These are phyloP conservation scores for Jordanella pulchra DNA, from an alignment of 2,797 vertebrate species.

Conservation along the genomic window DNA sequence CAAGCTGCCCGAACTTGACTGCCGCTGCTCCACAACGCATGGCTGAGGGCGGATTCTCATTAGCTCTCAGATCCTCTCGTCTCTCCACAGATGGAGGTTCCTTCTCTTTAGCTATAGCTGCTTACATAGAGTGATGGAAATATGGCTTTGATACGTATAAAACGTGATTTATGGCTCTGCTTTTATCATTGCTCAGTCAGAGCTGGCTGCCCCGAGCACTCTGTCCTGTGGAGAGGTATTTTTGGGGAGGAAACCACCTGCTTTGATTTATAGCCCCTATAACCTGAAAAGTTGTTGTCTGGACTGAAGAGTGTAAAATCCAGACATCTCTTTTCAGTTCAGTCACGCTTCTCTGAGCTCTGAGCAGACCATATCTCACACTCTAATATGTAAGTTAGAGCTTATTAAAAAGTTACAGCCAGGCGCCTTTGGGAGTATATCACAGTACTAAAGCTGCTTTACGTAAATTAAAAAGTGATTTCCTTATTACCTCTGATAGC, in stretches of 20 bases:
- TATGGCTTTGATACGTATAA: slow-evolving; percentile 80
- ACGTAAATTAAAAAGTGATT: too few relatives aligned
- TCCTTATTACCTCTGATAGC: too few relatives aligned
- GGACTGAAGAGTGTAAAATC: slow-evolving; percentile 52
- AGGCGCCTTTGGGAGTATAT: background rate
- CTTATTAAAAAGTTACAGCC: slow-evolving; percentile 7
- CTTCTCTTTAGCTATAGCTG: slow-evolving; percentile 59
- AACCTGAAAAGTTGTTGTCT: slow-evolving; percentile 53
- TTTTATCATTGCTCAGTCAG: slow-evolving; percentile 77
- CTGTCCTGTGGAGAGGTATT: slow-evolving; percentile 64
- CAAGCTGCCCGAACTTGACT: slow-evolving; percentile 80
- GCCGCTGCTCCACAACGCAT: slow-evolving; percentile 68
- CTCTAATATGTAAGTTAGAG: slow-evolving; percentile 27
- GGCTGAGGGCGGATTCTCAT: slow-evolving; percentile 74
- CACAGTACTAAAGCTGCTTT: background rate
- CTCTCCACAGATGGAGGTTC: slow-evolving; percentile 75
- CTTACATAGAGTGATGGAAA: slow-evolving; percentile 77
- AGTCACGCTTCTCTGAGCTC: slow-evolving; percentile 29
- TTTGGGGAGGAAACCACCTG: slow-evolving; percentile 76
- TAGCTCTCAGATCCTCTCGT: slow-evolving; percentile 76
- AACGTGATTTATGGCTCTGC: slow-evolving; percentile 79
- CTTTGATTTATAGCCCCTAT: slow-evolving; percentile 75
- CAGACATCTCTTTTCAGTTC: slow-evolving; percentile 54
- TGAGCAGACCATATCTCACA: slow-evolving; percentile 26
- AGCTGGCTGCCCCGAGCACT: slow-evolving; percentile 70